Evolutionary conservation across 2,797 vertebrate genomes (phyloP).

Genomic region (Gymnoscopelus microlampas): DNA sequence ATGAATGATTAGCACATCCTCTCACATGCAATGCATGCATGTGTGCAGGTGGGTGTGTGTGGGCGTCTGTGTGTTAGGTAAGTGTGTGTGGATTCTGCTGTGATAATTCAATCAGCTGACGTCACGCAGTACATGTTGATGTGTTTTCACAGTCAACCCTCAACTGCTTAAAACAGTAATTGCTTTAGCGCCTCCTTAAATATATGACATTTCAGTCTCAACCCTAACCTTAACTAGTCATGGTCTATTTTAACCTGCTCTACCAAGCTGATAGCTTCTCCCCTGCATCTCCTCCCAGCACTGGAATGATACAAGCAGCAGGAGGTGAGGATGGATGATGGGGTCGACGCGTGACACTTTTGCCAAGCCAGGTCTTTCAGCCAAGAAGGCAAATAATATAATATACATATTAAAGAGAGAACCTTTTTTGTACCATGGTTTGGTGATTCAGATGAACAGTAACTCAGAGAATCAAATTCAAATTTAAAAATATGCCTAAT

Average conservation of each 20-base stretch:
- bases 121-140: constrained; percentile 33
- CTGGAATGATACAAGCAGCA: constrained; percentile 16
- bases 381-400: constrained; percentile 34
- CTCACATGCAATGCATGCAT: background rate
- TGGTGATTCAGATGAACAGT: constrained; percentile 22
- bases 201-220: constrained; percentile 43
- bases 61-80: background rate
- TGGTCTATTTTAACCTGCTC: constrained; percentile 58
- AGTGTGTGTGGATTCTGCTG: constrained; percentile 17
- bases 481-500: constrained; percentile 41
- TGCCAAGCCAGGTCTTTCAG: constrained; percentile 18
- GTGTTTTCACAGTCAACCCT: constrained; percentile 28
- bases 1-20: too few species aligned
- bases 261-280: constrained; percentile 54
- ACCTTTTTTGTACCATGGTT: constrained; percentile 19
- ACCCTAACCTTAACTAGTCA: constrained; percentile 55
- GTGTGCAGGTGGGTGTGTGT: background rate
- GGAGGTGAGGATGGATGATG: constrained; percentile 48
- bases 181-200: constrained; percentile 44
- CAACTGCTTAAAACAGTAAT: constrained; percentile 50
- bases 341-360: constrained; percentile 28
- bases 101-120: constrained; percentile 18
- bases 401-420: constrained; percentile 12
- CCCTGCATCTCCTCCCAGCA: constrained; percentile 29
- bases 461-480: constrained; percentile 28